Conservation (phyloP, 2,888 invertebrate genomes). For the Alviniconcha strummeri region DNA sequence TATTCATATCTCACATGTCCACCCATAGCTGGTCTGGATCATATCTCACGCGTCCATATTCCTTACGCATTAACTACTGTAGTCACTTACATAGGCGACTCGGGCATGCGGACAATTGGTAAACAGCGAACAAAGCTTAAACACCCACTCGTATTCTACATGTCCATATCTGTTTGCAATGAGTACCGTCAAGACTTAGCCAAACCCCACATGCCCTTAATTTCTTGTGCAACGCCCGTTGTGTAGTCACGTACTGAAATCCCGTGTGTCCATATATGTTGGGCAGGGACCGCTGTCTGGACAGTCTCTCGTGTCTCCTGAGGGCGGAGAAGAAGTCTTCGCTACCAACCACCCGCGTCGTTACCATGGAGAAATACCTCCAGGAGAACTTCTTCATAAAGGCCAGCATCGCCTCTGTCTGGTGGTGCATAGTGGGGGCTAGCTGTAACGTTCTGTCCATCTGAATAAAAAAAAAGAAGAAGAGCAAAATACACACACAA, state of each 20-base stretch:
- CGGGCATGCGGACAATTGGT: too few relatives aligned
- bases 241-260: constrained; percentile 30
- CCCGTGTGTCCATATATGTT: constrained; percentile 32
- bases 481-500: neutral
- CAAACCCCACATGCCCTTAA: too few relatives aligned
- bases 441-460: constrained; percentile 86
- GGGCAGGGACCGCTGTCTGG: constrained; percentile 18
- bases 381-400: constrained; percentile 96
- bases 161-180: too few relatives aligned
- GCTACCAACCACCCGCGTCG: constrained; percentile 87
- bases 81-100: too few relatives aligned
- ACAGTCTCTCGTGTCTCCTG: constrained; percentile 77
- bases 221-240: too few relatives aligned
- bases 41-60: too few relatives aligned
- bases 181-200: too few relatives aligned
- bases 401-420: constrained; percentile 95
- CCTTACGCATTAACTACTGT: too few relatives aligned
- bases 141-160: too few relatives aligned
- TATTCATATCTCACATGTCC: too few relatives aligned
- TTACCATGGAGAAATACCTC: constrained; percentile 94
- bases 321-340: constrained; percentile 96
- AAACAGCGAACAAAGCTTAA: too few relatives aligned
- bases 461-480: constrained; percentile 48
- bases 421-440: constrained; percentile 96
- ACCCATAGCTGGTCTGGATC: too few relatives aligned